Conservation (phyloP, 1,140 invertebrate genomes). For the Lepidostoma basale region DNA sequence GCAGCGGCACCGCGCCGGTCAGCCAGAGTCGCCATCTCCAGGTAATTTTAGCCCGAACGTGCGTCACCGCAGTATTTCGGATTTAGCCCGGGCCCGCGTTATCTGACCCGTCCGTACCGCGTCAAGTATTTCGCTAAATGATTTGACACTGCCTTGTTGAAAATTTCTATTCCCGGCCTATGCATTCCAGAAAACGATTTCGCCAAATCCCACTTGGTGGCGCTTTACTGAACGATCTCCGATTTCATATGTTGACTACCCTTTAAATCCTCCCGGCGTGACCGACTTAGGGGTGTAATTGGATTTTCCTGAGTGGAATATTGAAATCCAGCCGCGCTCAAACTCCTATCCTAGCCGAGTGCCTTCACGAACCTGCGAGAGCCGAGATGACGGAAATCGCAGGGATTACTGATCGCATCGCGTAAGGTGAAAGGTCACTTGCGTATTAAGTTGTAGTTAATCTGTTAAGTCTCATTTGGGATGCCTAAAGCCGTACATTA, state of each 20-base stretch:
- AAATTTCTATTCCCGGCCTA: background rate
- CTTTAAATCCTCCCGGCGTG: background rate
- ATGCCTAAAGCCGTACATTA: no score
- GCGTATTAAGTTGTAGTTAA: no score
- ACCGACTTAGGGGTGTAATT: conserved; percentile 8
- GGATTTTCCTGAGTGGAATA: conserved; percentile 21
- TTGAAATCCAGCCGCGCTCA: conserved; percentile 8
- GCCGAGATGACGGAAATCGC: background rate
- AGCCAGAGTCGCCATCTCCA: background rate
- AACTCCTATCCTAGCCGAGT: no score
- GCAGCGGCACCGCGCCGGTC: no score
- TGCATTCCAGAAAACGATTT: background rate
- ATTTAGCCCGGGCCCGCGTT: conserved; percentile 6
- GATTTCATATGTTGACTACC: background rate
- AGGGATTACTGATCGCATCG: no score
- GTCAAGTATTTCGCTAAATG: conserved; percentile 1
- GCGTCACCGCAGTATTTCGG: conserved; percentile 22
- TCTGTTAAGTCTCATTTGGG: no score
- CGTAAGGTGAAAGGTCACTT: no score
- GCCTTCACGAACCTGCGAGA: background rate
- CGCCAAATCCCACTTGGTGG: background rate
- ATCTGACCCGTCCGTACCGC: background rate
- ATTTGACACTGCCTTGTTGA: conserved; percentile 10
- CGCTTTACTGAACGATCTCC: background rate
- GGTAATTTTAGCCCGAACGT: conserved; percentile 22